Conservation (phyloP, 2,888 invertebrate genomes). For the Doris montereyensis region DNA sequence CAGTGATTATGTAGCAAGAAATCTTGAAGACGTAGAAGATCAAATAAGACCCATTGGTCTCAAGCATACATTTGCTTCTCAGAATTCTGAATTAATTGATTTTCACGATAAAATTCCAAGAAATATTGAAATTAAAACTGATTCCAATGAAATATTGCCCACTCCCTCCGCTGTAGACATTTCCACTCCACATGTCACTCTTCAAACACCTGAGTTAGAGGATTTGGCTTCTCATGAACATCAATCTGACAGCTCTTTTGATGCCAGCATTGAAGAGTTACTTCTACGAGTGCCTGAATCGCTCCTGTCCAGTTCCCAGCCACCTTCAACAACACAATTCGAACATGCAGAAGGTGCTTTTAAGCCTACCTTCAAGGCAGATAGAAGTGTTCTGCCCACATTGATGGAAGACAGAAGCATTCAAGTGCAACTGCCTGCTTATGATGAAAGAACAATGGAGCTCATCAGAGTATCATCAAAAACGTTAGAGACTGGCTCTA, state of each 20-base stretch:
- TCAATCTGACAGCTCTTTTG: background rate
- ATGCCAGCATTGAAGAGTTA: background rate
- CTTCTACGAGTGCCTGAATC: constrained; percentile 13
- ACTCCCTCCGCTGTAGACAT: too few relatives aligned
- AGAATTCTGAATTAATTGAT: too few relatives aligned
- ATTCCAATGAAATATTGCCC: too few relatives aligned
- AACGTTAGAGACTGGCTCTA: background rate
- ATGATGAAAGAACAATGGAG: constrained; percentile 2
- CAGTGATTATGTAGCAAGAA: too few relatives aligned
- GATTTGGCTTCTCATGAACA: background rate
- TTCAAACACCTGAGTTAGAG: too few relatives aligned
- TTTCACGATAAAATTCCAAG: too few relatives aligned
- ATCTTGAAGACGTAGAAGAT: too few relatives aligned
- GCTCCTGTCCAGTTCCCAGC: background rate
- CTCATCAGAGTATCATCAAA: background rate
- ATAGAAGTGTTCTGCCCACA: too few relatives aligned
- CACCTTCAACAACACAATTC: background rate
- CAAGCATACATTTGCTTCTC: too few relatives aligned
- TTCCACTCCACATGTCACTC: too few relatives aligned
- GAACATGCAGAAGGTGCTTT: constrained; percentile 13
- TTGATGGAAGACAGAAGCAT: background rate
- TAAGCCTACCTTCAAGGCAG: background rate
- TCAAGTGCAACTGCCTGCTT: background rate
- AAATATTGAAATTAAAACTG: too few relatives aligned
- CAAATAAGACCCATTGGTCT: too few relatives aligned